Conservation (phyloP, 2,113 vertebrate genomes). For the Pseudopipra pipra region DNA sequence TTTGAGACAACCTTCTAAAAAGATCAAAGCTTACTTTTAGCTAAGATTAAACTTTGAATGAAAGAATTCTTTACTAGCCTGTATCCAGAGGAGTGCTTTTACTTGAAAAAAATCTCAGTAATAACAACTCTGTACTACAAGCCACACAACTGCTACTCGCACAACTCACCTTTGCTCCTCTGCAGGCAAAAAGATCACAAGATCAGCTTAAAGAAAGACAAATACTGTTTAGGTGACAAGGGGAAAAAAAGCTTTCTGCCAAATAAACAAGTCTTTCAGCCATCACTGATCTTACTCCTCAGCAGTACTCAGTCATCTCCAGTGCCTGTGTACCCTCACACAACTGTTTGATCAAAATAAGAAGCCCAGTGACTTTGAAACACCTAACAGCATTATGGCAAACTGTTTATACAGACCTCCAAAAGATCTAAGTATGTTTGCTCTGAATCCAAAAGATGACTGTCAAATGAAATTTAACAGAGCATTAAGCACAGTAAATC, state of each 20-base stretch:
- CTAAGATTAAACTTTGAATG: neutral
- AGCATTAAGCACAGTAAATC: neutral
- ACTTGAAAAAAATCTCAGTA: neutral
- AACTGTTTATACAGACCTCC: neutral
- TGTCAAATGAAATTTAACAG: neutral
- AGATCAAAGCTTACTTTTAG: neutral
- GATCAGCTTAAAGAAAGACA: neutral
- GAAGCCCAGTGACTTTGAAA: neutral
- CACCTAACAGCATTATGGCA: fast-evolving
- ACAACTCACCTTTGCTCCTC: neutral
- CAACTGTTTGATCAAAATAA: neutral
- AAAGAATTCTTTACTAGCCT: neutral
- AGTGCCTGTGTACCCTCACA: neutral
- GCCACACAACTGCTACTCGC: neutral
- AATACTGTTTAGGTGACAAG: neutral
- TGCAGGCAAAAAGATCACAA: neutral
- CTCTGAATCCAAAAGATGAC: neutral
- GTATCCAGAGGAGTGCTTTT: neutral
- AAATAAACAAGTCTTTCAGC: neutral
- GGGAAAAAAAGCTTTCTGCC: neutral
- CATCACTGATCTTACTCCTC: neutral
- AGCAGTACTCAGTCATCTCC: neutral
- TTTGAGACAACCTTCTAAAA: neutral
- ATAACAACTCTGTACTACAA: neutral
- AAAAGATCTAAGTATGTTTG: neutral